Evolutionary conservation across 2,797 vertebrate species (phyloP).

Genomic region (Bovichtus variegatus): DNA sequence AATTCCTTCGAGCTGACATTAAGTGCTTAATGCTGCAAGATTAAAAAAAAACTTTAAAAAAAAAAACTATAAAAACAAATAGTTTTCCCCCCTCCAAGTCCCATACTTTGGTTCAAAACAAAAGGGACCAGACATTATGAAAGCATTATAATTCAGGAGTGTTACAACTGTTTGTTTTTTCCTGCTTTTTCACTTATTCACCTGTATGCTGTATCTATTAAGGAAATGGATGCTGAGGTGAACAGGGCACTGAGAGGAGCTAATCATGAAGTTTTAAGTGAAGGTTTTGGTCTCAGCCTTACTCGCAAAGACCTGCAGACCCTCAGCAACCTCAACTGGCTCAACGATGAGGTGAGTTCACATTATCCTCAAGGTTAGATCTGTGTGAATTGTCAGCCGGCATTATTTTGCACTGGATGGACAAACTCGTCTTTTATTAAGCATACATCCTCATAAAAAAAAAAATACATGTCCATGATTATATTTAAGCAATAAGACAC

Average conservation of each 20-base stretch:
- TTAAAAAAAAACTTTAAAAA: no score
- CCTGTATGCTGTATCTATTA: background rate
- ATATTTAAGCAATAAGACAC: no score
- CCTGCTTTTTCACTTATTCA: background rate
- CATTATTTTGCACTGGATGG: background rate
- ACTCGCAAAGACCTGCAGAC: conserved; percentile 98
- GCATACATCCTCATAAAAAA: background rate
- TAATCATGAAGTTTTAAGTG: conserved; percentile 93
- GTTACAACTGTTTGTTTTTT: background rate
- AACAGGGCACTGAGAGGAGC: conserved; percentile 87
- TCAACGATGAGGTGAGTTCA: conserved; percentile 94
- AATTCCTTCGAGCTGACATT: background rate
- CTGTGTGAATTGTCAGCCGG: background rate
- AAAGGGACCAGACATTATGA: background rate
- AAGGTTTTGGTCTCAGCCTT: conserved; percentile 95
- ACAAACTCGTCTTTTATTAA: background rate
- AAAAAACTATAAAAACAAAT: no score
- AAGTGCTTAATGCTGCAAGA: background rate
- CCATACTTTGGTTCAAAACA: background rate
- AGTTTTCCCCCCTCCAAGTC: background rate
- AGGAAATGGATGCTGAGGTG: conserved; percentile 95
- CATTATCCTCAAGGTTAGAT: background rate
- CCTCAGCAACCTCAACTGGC: conserved; percentile 95
- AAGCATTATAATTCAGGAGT: background rate
- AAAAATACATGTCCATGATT: background rate